These are phyloP conservation scores for Mnemiopsis leidyi DNA, from an alignment of 37 sponge, comb jelly and placozoan species.

Conservation along the genomic window DNA sequence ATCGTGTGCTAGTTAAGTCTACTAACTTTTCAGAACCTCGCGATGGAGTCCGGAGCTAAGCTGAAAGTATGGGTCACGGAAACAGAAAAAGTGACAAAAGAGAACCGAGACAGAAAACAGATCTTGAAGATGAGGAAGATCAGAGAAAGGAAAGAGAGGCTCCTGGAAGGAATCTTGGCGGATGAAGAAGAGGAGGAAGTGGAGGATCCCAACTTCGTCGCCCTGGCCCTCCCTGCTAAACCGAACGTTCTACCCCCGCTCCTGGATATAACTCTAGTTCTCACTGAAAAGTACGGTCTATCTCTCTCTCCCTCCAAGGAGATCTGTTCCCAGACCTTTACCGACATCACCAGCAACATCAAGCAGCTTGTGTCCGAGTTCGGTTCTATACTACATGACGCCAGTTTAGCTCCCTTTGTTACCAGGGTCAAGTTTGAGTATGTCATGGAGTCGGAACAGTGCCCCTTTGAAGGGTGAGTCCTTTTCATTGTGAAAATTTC, in stretches of 20 bases:
- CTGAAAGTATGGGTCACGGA: conserved; percentile 22
- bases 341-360: conserved; percentile 18
- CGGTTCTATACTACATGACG: conserved; percentile 63
- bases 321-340: conserved; percentile 58
- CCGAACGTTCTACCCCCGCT: conserved; percentile 42
- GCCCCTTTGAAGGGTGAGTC: conserved; percentile 23
- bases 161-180: conserved; percentile 29
- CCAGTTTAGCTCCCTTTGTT: conserved; percentile 35
- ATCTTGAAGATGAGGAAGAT: conserved; percentile 4
- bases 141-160: conserved; percentile 25
- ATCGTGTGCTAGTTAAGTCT: too few relatives aligned
- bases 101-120: neutral
- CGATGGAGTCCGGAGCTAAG: neutral
- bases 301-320: conserved; percentile 62
- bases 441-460: conserved; percentile 66
- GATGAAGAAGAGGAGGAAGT: conserved; percentile 12
- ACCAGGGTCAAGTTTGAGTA: conserved; percentile 68
- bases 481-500: too few relatives aligned
- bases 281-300: conserved; percentile 16
- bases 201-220: neutral
- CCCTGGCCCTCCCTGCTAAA: neutral
- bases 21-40: conserved; percentile 6
- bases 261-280: conserved; percentile 57
- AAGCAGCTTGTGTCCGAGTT: conserved; percentile 66
- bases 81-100: neutral